A percentile compares a stretch with the other conserved stretches of the same genome.
Evolutionary conservation across 2,797 vertebrate genomes (phyloP).

Genomic region (Hylomyscus alleni): DNA sequence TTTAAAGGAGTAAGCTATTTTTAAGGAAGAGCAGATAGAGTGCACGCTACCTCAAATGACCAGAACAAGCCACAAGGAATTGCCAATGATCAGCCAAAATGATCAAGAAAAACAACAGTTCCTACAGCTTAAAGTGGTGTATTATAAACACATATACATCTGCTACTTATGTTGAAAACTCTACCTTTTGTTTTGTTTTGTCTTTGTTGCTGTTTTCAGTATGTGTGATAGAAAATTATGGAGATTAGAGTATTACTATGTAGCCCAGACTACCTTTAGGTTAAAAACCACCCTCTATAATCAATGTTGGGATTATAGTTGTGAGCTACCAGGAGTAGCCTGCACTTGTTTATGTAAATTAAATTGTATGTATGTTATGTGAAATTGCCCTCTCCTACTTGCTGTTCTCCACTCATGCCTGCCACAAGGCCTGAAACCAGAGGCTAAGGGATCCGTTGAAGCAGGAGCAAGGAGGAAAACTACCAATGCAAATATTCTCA

Average conservation of each 20-base stretch:
- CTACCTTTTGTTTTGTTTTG: not conserved
- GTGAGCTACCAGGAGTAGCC: not conserved
- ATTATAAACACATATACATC: not conserved
- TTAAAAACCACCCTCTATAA: not conserved
- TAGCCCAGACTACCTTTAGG: not conserved
- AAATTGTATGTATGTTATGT: not conserved
- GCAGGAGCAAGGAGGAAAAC: not conserved
- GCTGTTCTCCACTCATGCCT: not conserved
- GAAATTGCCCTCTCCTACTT: not conserved
- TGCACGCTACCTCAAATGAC: not conserved
- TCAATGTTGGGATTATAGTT: not conserved
- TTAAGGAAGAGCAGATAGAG: not conserved
- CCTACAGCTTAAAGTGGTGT: not conserved
- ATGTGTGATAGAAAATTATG: not conserved
- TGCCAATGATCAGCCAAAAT: not conserved
- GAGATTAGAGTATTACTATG: not conserved
- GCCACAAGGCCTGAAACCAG: not conserved
- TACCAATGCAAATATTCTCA: not conserved
- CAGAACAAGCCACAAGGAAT: not conserved
- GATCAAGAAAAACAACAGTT: not conserved
- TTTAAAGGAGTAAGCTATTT: not conserved
- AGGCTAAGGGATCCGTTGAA: not conserved
- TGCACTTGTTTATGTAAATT: not conserved
- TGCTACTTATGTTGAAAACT: not conserved
- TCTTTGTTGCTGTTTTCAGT: not conserved